These are phyloP conservation scores for Proales similis DNA, from an alignment of 1,140 invertebrate species.

Conservation along the genomic window DNA sequence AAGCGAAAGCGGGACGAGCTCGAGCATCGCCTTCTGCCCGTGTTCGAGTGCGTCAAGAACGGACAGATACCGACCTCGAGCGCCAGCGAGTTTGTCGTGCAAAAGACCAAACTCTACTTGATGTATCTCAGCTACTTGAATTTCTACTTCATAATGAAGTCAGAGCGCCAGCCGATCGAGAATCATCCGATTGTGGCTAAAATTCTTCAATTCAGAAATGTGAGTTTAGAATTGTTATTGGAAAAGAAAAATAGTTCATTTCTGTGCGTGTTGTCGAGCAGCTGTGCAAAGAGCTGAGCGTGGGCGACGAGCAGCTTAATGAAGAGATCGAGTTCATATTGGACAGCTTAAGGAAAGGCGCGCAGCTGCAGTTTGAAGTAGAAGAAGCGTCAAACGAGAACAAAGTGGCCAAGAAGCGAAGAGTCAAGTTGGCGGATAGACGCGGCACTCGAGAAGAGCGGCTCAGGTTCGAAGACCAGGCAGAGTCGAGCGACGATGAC, in stretches of 20 bases:
- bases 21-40: constrained; percentile 60
- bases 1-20: constrained; percentile 62
- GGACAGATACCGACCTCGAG: constrained; percentile 52
- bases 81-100: constrained; percentile 12
- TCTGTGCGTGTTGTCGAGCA: not conserved
- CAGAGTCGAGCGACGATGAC: constrained; percentile 38
- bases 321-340: not conserved
- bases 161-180: constrained; percentile 61
- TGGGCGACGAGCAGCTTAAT: constrained; percentile 14
- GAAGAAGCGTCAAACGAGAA: constrained; percentile 3
- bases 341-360: not conserved
- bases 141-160: constrained; percentile 75
- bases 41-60: constrained; percentile 60
- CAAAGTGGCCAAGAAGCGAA: not conserved
- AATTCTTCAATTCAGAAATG: constrained; percentile 66
- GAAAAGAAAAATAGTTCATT: not conserved
- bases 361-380: not conserved
- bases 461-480: constrained; percentile 33
- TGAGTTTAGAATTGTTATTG: constrained; percentile 41
- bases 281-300: constrained; percentile 8
- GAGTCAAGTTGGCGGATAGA: constrained; percentile 40
- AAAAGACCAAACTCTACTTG: constrained; percentile 42
- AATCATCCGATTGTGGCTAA: constrained; percentile 77
- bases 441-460: constrained; percentile 39
- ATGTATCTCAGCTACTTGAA: constrained; percentile 75